Base-by-base conservation (phyloP, 2,113 vertebrate species). In the Loxodonta africana region DNA sequence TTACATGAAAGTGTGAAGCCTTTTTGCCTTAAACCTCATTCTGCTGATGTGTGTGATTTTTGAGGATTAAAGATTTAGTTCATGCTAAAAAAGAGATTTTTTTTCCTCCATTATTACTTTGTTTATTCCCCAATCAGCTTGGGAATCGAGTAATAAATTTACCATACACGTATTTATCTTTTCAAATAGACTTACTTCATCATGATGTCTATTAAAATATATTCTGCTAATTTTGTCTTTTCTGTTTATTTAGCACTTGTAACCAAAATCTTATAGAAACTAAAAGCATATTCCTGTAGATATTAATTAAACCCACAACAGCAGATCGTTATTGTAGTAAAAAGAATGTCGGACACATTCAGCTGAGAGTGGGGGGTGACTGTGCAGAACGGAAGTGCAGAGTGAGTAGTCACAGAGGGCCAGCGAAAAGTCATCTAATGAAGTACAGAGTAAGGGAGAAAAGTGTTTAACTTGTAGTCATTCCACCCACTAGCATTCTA, bases 21-120 rank as follows among this genome's bases (percentile, higher is more conserved):
- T 65, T 88, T 81, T 76, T 48, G 44, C 65, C 62, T 90, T 81
- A 46, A 71, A 90, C 5, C 25, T 94, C 5, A 37, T 95, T 91
- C 53, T 90, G 15, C 87, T 94, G 81, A 62, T 88, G 28, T 51
- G 12, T 88, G 86, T 69, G 76, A 41, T 57, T 95, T 80, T 73
- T 73, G 23, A 94, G 46, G 65, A 73, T 74, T 95, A 76, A 86
- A 86, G 74, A 90, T 48, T 63, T 53, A 69, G 46, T 82, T 94
- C 7, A 33, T 65, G 33, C 48, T 48, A 51, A 81, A 63, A 82
- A 76, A 25, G 5, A n/a, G 46, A 41, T 88, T 44, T 63, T 25
- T 17, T 15, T 6, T 10, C 23, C 74, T 2, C 74, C 21, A 4
- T 90, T 83, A 41, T 60, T 77, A 65, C 23, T 82, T 84, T 69